Conservation (phyloP, 1,140 invertebrate genomes). For the Leptonema lineaticorne region DNA sequence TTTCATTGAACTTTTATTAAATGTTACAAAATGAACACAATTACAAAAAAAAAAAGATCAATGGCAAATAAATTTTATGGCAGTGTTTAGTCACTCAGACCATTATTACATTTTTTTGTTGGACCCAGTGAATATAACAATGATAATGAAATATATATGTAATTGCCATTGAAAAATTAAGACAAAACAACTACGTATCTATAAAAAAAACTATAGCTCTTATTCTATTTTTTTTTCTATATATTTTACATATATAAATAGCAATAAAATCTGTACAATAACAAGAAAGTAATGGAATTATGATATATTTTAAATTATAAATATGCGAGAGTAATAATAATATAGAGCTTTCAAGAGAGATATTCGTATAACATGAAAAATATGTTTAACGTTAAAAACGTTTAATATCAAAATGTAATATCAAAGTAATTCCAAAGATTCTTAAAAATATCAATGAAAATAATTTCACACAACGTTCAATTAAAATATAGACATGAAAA, state of each 20-base stretch:
- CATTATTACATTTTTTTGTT: constrained; percentile 11
- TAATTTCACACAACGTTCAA: too few relatives aligned
- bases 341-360: too few relatives aligned
- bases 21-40: constrained; percentile 13
- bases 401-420: too few relatives aligned
- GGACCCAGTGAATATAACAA: constrained; percentile 20
- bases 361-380: too few relatives aligned
- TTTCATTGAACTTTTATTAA: not conserved
- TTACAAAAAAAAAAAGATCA: constrained; percentile 34
- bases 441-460: too few relatives aligned
- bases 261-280: constrained; percentile 33
- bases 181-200: too few relatives aligned
- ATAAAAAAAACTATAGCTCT: constrained; percentile 13
- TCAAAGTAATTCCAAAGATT: too few relatives aligned
- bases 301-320: not conserved
- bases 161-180: not conserved
- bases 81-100: constrained; percentile 30
- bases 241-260: constrained; percentile 26
- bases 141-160: too few relatives aligned
- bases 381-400: too few relatives aligned
- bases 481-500: too few relatives aligned
- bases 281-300: constrained; percentile 17
- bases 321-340: too few relatives aligned
- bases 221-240: constrained; percentile 22
- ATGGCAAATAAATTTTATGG: constrained; percentile 18